Evolutionary conservation across 2,797 vertebrate species (phyloP).

Genomic region (Cossypha polioptera): DNA sequence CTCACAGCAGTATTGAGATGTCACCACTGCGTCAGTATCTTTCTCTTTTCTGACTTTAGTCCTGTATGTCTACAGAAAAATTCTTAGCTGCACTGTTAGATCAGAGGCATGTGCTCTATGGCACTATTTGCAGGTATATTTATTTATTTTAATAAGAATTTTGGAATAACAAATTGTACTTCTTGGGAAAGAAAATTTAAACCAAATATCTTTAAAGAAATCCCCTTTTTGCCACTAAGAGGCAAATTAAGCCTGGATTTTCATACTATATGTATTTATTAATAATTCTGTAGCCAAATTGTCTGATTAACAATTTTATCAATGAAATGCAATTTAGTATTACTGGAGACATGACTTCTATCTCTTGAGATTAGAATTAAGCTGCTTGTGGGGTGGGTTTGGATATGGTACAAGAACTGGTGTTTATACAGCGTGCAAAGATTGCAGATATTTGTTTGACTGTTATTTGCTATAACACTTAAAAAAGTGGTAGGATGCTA

Average conservation of each 20-base stretch:
- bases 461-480: conserved; percentile 36
- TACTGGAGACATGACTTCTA: background rate
- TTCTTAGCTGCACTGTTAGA: background rate
- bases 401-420: background rate
- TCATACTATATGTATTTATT: background rate
- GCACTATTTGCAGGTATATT: background rate
- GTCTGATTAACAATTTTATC: background rate
- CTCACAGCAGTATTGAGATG: background rate
- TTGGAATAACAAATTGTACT: background rate
- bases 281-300: background rate
- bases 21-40: background rate
- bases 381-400: background rate
- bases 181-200: background rate
- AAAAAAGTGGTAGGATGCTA: background rate
- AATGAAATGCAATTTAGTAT: conserved; percentile 37
- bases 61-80: background rate
- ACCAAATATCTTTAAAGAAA: background rate
- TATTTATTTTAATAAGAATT: background rate
- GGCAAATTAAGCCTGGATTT: background rate
- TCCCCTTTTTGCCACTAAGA: background rate
- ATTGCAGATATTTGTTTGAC: background rate
- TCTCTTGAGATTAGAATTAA: conserved; percentile 24
- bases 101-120: background rate
- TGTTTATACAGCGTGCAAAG: background rate
- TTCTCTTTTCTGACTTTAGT: background rate